Conservation (phyloP, 2,113 vertebrate genomes). For the Neofelis nebulosa region DNA sequence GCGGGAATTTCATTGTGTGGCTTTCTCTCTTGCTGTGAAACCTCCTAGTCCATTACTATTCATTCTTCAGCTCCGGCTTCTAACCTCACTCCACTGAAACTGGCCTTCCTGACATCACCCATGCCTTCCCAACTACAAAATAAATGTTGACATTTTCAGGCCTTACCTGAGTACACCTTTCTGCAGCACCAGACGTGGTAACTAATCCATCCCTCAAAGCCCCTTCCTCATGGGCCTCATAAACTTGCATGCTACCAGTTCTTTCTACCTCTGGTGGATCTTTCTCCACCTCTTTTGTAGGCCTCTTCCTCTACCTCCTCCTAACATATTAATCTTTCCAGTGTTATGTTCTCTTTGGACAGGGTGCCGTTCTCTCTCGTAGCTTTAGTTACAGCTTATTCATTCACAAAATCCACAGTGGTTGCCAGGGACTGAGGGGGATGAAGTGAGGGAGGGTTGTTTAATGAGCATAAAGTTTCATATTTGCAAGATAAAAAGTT, state of each 20-base stretch:
- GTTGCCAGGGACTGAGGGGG: neutral
- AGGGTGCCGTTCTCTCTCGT: neutral
- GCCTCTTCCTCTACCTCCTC: neutral
- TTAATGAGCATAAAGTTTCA: neutral
- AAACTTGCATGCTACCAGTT: neutral
- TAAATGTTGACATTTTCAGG: too few relatives aligned
- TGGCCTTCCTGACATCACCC: neutral
- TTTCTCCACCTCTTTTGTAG: neutral
- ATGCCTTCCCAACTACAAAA: neutral
- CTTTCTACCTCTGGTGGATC: neutral
- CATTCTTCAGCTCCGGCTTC: neutral
- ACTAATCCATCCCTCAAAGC: neutral
- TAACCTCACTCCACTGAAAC: neutral
- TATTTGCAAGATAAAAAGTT: neutral
- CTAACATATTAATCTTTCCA: neutral
- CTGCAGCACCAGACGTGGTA: neutral
- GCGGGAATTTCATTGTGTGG: neutral
- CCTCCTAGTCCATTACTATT: neutral
- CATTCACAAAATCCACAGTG: neutral
- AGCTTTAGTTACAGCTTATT: neutral
- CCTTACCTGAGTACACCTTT: neutral
- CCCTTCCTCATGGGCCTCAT: neutral
- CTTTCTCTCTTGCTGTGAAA: neutral
- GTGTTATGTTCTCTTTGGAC: neutral
- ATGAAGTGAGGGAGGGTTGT: neutral